Percentiles rank a stretch among this genome's conserved stretches.
Conservation (phyloP, 53 echinoderm and acorn worm genomes). For the Antedon mediterranea region DNA sequence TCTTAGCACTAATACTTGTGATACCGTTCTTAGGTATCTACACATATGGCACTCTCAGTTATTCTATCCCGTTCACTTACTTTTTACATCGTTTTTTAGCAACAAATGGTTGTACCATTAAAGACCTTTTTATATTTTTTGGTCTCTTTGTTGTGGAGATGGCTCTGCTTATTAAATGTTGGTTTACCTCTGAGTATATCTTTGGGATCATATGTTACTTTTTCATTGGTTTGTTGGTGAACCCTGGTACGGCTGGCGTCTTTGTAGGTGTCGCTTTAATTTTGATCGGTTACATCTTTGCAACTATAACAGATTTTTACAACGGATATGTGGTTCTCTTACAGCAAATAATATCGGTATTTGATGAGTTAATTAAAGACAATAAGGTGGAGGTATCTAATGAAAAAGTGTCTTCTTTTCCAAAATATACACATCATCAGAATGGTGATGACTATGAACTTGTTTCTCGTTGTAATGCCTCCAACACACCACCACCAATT, state of each 20-base stretch:
- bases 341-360: slow-evolving; percentile 22
- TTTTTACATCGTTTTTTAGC: slow-evolving; percentile 40
- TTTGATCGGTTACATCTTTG: slow-evolving; percentile 41
- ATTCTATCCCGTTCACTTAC: slow-evolving; percentile 64
- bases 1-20: not conserved
- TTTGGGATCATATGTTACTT: slow-evolving; percentile 61
- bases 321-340: slow-evolving; percentile 64
- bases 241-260: slow-evolving; percentile 52
- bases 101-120: slow-evolving; percentile 1
- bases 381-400: not conserved
- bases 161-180: slow-evolving; percentile 64
- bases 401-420: not conserved
- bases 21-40: not conserved
- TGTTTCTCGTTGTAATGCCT: not conserved
- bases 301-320: slow-evolving; percentile 51
- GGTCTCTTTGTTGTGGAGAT: slow-evolving; percentile 24
- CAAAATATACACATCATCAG: not conserved
- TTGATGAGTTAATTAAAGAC: slow-evolving; percentile 27
- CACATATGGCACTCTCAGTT: slow-evolving; percentile 12
- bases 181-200: slow-evolving; percentile 71
- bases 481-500: no score
- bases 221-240: slow-evolving; percentile 77
- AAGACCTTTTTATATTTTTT: slow-evolving; percentile 19
- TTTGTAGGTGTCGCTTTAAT: slow-evolving; percentile 31
- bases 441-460: not conserved